Evolutionary conservation across 1,140 invertebrate species (phyloP).

Genomic region (Drosophila paulistorum): DNA sequence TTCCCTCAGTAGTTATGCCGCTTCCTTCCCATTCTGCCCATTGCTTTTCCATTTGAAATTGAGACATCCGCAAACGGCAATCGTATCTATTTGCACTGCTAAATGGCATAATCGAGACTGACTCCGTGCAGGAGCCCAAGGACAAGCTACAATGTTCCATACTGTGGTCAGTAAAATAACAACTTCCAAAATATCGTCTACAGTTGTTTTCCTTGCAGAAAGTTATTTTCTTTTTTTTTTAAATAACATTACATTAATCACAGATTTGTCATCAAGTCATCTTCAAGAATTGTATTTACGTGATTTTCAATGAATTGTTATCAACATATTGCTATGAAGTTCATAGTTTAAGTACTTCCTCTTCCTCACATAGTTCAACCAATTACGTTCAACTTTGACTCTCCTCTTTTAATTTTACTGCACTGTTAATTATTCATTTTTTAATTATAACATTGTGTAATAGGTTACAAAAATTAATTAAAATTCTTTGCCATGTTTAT

Average conservation of each 20-base stretch:
- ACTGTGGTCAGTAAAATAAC: not conserved
- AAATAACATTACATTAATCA: not conserved
- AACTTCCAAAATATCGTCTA: not conserved
- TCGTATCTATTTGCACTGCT: slow-evolving; percentile 78
- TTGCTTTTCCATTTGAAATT: slow-evolving; percentile 56
- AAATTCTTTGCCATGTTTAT: no score
- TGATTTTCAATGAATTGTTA: not conserved
- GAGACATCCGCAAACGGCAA: slow-evolving; percentile 64
- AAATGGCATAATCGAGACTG: slow-evolving; percentile 74
- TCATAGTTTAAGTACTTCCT: no score
- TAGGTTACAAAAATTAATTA: no score
- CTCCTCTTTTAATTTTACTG: no score
- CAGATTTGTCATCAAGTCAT: not conserved
- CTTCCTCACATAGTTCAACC: no score
- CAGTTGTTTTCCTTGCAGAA: no score
- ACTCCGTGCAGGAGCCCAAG: slow-evolving; percentile 33
- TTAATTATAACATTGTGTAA: no score
- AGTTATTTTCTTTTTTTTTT: not conserved
- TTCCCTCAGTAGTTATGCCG: slow-evolving; percentile 53
- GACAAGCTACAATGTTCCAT: not conserved
- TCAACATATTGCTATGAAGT: not conserved
- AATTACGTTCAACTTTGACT: no score
- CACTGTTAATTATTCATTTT: no score
- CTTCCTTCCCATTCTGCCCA: slow-evolving; percentile 4
- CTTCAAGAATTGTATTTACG: not conserved